Conservation (phyloP, 2,113 vertebrate species). For the Acrocephalus kingi region DNA sequence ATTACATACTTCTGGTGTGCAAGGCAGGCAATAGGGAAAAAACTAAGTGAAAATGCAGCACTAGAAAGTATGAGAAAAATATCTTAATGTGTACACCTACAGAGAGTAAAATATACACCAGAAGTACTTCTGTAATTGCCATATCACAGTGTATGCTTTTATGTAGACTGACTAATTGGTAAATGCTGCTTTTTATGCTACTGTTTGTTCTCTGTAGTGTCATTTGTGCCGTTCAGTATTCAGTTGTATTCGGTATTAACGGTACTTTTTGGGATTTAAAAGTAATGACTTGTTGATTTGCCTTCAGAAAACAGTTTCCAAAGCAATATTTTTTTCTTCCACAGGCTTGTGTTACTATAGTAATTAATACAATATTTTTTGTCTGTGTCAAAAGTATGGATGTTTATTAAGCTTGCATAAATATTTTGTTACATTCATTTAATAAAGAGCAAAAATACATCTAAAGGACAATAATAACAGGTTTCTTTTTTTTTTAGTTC, state of each 20-base stretch:
- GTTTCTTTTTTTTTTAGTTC: not conserved
- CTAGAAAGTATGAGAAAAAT: constrained; percentile 2
- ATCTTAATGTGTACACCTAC: not conserved
- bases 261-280: constrained; percentile 45
- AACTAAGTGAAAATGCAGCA: not conserved
- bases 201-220: constrained; percentile 44
- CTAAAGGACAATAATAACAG: constrained; percentile 29
- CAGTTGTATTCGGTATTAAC: not conserved
- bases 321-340: constrained; percentile 37
- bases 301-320: constrained; percentile 30
- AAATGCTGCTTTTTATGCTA: constrained; percentile 13
- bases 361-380: constrained; percentile 18
- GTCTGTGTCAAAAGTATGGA: constrained; percentile 11
- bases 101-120: constrained; percentile 36
- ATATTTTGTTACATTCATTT: constrained; percentile 53
- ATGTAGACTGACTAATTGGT: constrained; percentile 49
- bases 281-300: constrained; percentile 47
- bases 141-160: constrained; percentile 38
- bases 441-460: constrained; percentile 54
- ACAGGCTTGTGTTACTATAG: not conserved
- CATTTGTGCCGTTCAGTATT: constrained; percentile 43
- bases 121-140: constrained; percentile 41
- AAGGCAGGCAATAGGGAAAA: constrained; percentile 3
- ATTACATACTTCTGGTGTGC: constrained; percentile 2
- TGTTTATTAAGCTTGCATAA: constrained; percentile 40